Conservation (phyloP, 2,113 vertebrate species). For the Saimiri boliviensis region DNA sequence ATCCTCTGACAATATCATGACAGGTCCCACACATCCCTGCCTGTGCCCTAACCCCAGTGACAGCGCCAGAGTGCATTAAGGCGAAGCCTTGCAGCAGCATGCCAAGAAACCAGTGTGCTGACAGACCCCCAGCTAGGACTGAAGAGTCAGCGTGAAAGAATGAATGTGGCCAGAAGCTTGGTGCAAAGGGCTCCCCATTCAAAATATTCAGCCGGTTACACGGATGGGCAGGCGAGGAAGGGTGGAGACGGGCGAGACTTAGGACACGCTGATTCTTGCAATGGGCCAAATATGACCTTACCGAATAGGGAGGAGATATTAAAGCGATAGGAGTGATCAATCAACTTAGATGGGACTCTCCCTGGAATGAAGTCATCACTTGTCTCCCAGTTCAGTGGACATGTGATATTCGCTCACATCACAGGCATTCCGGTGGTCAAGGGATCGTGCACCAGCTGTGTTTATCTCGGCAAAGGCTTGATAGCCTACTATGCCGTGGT, state of each 20-base stretch:
- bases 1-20: slow-evolving; percentile 85
- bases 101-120: slow-evolving; percentile 74
- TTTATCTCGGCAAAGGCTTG: neutral
- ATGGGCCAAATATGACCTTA: slow-evolving; percentile 71
- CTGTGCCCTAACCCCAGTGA: slow-evolving; percentile 81
- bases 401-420: neutral
- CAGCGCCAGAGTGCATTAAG: slow-evolving; percentile 79
- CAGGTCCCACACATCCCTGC: slow-evolving; percentile 86
- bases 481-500: neutral
- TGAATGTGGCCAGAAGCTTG: slow-evolving; percentile 64
- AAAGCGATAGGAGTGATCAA: neutral
- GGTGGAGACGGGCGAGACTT: slow-evolving; percentile 6
- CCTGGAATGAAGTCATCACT: slow-evolving; percentile 65
- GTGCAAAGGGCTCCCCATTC: slow-evolving; percentile 35
- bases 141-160: slow-evolving; percentile 57
- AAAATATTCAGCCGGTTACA: neutral
- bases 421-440: slow-evolving; percentile 24
- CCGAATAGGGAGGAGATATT: neutral
- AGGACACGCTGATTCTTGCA: neutral
- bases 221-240: neutral
- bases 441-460: slow-evolving; percentile 30
- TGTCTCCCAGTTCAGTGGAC: neutral
- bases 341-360: neutral
- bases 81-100: slow-evolving; percentile 73
- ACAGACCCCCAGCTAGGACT: slow-evolving; percentile 63